Base-by-base conservation (phyloP, 1,140 invertebrate species). In the Drosophila chauvacae region DNA sequence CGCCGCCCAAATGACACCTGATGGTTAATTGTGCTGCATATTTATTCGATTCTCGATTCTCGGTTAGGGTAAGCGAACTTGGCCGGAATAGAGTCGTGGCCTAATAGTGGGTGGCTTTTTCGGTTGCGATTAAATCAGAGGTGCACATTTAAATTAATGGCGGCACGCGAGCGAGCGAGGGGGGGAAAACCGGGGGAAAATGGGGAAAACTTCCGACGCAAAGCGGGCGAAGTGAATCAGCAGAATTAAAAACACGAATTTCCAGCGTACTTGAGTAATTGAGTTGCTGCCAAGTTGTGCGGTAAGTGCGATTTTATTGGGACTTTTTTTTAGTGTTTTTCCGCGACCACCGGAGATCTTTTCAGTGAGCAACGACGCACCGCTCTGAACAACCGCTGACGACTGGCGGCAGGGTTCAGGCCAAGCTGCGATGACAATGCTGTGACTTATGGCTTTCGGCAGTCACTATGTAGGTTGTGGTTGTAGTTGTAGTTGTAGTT, bases 351-450 rank as follows among this genome's bases (percentile, higher is more conserved):
- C 62, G 61, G 74, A 78, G 76, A 78, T 78, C 65, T 55, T 51
- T 71, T 71, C 39, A 44, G 47, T 69, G 44, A 28, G 64, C 51
- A 59, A 84, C 81, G 77, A 84, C 81, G 77, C 73, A 82, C 59
- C 84, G 84, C 85, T 74, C 69, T 66, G 65, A 87, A 75, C 69
- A 79, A 79, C 83, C 71, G 75, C 63, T 80, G 72, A 77, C 83
- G 85, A 87, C 84, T 87, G 84, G 62, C 84, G 69, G 62, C 84
- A 80, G 81, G 77, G 84, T 88, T 87, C 84, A 87, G 68, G 77
- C 64, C 80, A 80, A 80, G 84, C 77, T 77, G 60, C 81, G 65
- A 66, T 65, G 69, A 58, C 68, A 75, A 77, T 37, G 76, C 75
- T 77, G 61, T 77, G 75, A 77, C 75, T 77, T 77, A 77, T 77